These are phyloP conservation scores for Zapornia atra DNA, from an alignment of 2,113 vertebrate species.

Conservation along the genomic window DNA sequence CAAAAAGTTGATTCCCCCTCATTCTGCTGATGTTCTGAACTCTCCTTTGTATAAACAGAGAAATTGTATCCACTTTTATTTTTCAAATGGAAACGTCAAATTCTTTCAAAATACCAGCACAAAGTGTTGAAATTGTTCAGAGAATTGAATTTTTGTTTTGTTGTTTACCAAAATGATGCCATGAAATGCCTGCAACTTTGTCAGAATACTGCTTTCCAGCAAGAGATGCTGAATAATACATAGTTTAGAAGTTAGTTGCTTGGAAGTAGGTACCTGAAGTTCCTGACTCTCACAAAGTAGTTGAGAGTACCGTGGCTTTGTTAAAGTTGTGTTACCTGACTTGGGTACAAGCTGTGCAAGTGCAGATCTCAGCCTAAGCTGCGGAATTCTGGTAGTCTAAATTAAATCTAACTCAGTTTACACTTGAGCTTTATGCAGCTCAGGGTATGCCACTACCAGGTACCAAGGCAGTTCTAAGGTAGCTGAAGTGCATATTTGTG, in stretches of 20 bases:
- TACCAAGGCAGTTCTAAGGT: neutral
- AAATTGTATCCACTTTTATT: neutral
- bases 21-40: neutral
- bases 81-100: neutral
- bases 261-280: neutral
- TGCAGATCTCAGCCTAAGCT: neutral
- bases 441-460: neutral
- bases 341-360: neutral
- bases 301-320: neutral
- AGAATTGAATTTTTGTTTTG: neutral
- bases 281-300: neutral
- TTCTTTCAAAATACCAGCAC: neutral
- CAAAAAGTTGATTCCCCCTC: too few relatives aligned
- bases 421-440: neutral
- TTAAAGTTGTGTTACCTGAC: neutral
- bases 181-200: neutral
- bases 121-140: neutral
- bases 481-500: neutral
- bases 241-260: neutral
- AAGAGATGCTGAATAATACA: neutral
- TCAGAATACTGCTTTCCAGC: neutral
- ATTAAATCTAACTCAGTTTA: neutral
- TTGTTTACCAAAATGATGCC: neutral
- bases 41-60: neutral
- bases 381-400: neutral